phyloP scores from a whole-genome alignment of 2,113 vertebrate genomes.

The Excalfactoria chinensis region DNA sequence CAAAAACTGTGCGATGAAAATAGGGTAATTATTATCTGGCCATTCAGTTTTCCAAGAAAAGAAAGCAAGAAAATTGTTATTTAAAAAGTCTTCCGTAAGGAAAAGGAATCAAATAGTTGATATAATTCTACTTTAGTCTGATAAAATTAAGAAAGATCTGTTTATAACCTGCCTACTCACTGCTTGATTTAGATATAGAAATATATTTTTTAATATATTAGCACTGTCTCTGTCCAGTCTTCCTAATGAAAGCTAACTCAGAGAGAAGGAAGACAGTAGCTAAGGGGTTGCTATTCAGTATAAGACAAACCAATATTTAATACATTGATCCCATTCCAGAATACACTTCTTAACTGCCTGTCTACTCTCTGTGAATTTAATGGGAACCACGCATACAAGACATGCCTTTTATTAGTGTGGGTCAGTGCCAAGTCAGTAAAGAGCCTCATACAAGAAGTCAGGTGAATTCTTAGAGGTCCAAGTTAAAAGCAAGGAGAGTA shows the following conservation, averaged over 20 bases:
- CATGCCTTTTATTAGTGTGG: background rate
- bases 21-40: background rate
- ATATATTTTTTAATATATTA: background rate
- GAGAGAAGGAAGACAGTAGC: background rate
- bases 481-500: background rate
- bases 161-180: background rate
- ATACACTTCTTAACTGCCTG: background rate
- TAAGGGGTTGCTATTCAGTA: background rate
- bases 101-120: background rate
- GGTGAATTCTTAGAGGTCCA: background rate
- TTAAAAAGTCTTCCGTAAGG: slow-evolving; percentile 4
- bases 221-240: background rate
- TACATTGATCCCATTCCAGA: background rate
- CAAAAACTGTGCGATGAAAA: slow-evolving; percentile 22
- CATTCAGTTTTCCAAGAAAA: slow-evolving; percentile 25
- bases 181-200: background rate
- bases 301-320: background rate
- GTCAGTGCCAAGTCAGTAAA: background rate
- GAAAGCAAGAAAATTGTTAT: background rate
- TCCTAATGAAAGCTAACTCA: background rate
- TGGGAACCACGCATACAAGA: background rate
- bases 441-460: background rate
- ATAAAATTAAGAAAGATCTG: background rate
- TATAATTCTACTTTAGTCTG: background rate
- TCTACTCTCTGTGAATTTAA: background rate